These are phyloP conservation scores for Etia nguti DNA, from an alignment of 2,113 vertebrate genomes.

Conservation along the genomic window DNA sequence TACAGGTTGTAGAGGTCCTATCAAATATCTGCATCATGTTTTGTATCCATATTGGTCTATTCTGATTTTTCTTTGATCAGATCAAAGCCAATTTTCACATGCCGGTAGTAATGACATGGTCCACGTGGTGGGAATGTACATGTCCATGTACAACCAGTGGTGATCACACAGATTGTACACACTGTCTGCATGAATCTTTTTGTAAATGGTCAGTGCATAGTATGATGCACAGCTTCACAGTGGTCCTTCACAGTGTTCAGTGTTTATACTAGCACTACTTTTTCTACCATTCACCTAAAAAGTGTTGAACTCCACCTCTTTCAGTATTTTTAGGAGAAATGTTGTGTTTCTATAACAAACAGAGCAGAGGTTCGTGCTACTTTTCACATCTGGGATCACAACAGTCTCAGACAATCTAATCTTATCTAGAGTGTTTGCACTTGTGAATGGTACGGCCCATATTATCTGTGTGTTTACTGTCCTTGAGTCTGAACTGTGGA, in stretches of 20 bases:
- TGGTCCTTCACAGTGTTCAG: rapidly evolving
- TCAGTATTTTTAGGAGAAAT: background rate
- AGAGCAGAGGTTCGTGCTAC: background rate
- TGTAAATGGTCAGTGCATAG: background rate
- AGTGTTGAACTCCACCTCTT: background rate
- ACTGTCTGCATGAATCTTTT: rapidly evolving
- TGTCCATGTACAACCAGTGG: too few species aligned
- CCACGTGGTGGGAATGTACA: too few species aligned
- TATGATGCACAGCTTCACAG: background rate
- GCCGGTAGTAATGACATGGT: too few species aligned
- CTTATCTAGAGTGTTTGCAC: constrained; percentile 32
- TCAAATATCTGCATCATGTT: background rate
- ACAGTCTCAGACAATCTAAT: constrained; percentile 13
- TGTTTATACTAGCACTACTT: background rate
- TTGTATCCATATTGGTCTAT: background rate
- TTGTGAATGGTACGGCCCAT: constrained; percentile 22
- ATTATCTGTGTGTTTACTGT: constrained; percentile 55
- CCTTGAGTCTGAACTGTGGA: constrained; percentile 61
- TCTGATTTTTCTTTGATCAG: background rate
- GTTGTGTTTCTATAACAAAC: background rate
- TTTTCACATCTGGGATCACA: background rate
- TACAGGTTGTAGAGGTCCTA: background rate
- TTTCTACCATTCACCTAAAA: background rate
- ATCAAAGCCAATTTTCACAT: rapidly evolving
- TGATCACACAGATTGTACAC: background rate